These are phyloP conservation scores for Euura saliciscinereae DNA, from an alignment of 1,140 invertebrate species.

Conservation along the genomic window DNA sequence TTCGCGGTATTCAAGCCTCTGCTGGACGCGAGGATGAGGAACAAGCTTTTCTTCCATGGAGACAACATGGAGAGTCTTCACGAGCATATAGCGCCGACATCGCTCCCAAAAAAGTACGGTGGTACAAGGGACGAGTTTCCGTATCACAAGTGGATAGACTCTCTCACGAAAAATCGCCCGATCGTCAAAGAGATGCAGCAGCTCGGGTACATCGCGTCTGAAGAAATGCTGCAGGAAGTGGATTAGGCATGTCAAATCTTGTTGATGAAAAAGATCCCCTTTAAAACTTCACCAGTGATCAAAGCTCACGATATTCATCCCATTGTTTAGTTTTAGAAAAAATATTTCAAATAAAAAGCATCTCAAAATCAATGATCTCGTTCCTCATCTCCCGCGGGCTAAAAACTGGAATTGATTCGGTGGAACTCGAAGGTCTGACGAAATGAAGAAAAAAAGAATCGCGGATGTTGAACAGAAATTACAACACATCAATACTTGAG, in stretches of 20 bases:
- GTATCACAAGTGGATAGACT: constrained; percentile 76
- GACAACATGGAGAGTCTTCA: constrained; percentile 77
- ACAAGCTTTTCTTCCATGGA: constrained; percentile 78
- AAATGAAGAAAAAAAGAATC: no score
- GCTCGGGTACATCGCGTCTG: constrained; percentile 64
- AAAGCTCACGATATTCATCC: no score
- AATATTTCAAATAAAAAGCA: no score
- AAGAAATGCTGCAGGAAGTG: constrained; percentile 38
- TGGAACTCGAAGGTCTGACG: no score
- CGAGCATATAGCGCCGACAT: constrained; percentile 72
- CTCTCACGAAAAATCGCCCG: constrained; percentile 61
- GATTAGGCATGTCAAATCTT: neutral
- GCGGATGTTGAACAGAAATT: no score
- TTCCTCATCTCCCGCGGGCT: no score
- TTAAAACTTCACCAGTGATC: no score
- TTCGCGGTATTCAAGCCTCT: constrained; percentile 80
- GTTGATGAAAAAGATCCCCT: no score
- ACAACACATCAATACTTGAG: no score
- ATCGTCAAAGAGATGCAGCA: constrained; percentile 70
- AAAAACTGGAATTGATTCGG: no score
- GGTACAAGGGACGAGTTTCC: constrained; percentile 73
- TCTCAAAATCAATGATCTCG: no score
- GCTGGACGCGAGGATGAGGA: constrained; percentile 69
- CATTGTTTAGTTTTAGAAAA: no score
- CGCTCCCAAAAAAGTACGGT: constrained; percentile 73